Evolutionary conservation across 35 echinoderm and acorn worm genomes (phyloP).

Genomic region (Heliocidaris erythrogramma): DNA sequence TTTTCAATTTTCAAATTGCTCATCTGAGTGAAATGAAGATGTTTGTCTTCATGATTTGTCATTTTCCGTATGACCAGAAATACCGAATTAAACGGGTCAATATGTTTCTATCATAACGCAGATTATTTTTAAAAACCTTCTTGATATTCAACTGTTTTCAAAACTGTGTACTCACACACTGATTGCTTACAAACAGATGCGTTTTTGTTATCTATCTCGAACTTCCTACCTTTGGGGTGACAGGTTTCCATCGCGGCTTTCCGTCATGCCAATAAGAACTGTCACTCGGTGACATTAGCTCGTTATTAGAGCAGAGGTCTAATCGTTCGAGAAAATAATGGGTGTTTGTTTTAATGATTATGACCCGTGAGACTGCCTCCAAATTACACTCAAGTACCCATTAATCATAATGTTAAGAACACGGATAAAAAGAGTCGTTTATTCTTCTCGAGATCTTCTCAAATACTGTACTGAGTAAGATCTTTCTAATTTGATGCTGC

Average conservation of each 20-base stretch:
- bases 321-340: background rate
- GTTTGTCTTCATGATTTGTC: too few relatives aligned
- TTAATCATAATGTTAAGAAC: background rate
- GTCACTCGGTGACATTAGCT: background rate
- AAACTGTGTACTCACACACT: background rate
- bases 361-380: background rate
- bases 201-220: background rate
- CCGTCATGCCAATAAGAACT: background rate
- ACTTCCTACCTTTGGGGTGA: background rate
- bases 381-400: background rate
- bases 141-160: background rate
- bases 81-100: too few relatives aligned
- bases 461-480: too few relatives aligned
- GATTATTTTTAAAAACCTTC: background rate
- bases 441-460: too few relatives aligned
- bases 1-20: too few relatives aligned
- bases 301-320: background rate
- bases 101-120: too few relatives aligned
- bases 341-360: slow-evolving; percentile 5
- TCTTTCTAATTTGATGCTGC: too few relatives aligned
- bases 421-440: background rate
- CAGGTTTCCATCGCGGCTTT: background rate
- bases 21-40: too few relatives aligned
- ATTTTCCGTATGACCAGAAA: too few relatives aligned
- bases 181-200: background rate